Conservation (phyloP, 2,113 vertebrate genomes). For the Stigmatopora nigra region DNA sequence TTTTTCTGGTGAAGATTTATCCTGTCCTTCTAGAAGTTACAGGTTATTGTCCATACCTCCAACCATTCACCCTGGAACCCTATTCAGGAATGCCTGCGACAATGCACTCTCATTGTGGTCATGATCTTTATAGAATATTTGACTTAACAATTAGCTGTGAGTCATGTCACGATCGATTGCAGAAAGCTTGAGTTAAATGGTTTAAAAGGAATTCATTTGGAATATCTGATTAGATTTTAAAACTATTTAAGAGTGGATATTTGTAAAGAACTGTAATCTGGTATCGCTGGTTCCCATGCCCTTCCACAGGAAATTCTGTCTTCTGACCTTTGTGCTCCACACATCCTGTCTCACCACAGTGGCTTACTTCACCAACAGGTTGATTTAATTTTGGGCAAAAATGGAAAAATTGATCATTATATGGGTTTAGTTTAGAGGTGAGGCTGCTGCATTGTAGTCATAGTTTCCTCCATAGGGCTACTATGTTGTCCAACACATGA, state of each 20-base stretch:
- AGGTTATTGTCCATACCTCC: conserved; percentile 60
- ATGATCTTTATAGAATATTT: conserved; percentile 32
- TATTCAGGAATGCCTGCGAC: conserved; percentile 61
- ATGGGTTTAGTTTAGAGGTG: conserved; percentile 16
- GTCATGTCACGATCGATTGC: conserved; percentile 12
- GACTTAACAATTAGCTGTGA: conserved; percentile 49
- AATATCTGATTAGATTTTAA: conserved; percentile 19
- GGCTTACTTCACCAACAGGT: conserved; percentile 20
- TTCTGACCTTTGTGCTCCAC: conserved; percentile 61
- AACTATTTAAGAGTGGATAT: conserved; percentile 15
- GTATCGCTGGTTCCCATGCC: conserved; percentile 65
- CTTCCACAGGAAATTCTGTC: conserved; percentile 68
- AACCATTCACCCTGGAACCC: conserved; percentile 52
- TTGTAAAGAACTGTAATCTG: conserved; percentile 33
- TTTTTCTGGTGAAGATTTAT: conserved; percentile 63
- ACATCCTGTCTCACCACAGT: conserved; percentile 62
- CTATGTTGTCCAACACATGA: no score
- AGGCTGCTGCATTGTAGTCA: no score
- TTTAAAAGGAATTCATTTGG: conserved; percentile 5
- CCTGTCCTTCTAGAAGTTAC: conserved; percentile 52
- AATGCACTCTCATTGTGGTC: conserved; percentile 41
- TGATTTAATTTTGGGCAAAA: not conserved
- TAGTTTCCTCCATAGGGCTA: no score
- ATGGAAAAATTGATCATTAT: not conserved
- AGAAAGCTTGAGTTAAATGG: conserved; percentile 9